Evolutionary conservation across 2,888 invertebrate species (phyloP), one percentile per base, ranked within the genome.

Genomic region (Trachelus tabidus): DNA sequence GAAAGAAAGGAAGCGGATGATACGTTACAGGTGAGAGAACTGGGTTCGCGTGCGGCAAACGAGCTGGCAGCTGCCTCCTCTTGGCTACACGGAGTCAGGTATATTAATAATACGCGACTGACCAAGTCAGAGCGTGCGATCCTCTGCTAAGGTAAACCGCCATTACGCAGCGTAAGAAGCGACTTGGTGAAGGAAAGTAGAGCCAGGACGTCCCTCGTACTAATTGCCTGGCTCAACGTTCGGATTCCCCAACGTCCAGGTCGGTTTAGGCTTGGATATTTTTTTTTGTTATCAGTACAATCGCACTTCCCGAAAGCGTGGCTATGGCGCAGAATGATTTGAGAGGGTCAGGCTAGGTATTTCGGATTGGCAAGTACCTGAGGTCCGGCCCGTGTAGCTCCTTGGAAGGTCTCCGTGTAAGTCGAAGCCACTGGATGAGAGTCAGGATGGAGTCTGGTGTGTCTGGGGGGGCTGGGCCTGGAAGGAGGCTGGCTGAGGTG

Each of bases 21-120:
- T 88, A 87, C 88, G 89, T 89, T 90, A 90, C 91, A 91, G 91
- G 91, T 91, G 91, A 90, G 88, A 88, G 87, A 87, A 86, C 85
- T 84, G 83, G 85, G 86, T 87, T 89, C 88, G 90, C 91, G 90
- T 90, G 91, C 89, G 88, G 88, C 87, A 89, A 89, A 90, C 89
- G 88, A 89, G 88, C 88, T 75, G 87, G 90, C 90, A 90, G 90
- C 90, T 90, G 90, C 85, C 85, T 83, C 86, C 85, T 88, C 81
- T 83, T 86, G 87, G 87, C 87, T 87, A 87, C 85, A 86, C 81
- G 85, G 81, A 85, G 73, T 75, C 78, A 75, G 75, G 79, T 83
- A 80, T 83, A 80, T 83, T 89, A 89, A 89, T 90, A 89, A 90
- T 90, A 89, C 89, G 87, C 89, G 88, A 89, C 88, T 88, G 89